Conservation (phyloP, 2,113 vertebrate species). For the Butastur rufipennis region DNA sequence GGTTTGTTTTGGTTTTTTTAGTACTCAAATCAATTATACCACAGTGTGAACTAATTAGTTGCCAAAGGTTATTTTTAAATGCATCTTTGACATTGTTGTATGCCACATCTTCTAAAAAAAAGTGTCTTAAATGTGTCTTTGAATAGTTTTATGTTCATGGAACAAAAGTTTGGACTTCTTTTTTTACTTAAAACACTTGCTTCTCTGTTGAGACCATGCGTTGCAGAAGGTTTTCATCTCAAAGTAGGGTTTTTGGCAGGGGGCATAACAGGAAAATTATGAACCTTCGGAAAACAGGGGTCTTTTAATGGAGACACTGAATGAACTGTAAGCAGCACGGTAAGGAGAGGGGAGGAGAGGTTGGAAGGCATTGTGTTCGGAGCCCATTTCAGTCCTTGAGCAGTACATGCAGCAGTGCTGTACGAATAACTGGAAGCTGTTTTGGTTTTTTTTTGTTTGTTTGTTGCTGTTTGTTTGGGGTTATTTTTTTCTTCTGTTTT, state of each 20-base stretch:
- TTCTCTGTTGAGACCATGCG: background rate
- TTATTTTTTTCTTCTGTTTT: background rate
- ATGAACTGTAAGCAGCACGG: background rate
- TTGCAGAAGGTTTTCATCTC: background rate
- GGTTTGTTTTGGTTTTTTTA: background rate
- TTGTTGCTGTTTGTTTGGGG: background rate
- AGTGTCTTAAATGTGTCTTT: background rate
- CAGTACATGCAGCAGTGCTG: slow-evolving; percentile 42
- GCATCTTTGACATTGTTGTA: background rate
- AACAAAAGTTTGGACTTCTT: background rate
- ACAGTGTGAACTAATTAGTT: background rate
- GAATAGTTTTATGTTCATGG: background rate
- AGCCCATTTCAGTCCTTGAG: background rate
- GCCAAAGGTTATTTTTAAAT: background rate
- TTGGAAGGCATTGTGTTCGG: background rate
- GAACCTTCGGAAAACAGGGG: background rate
- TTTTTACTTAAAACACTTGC: background rate
- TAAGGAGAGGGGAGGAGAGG: background rate
- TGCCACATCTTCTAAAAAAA: background rate
- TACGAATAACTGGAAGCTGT: slow-evolving; percentile 74
- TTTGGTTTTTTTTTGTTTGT: background rate
- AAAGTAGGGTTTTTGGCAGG: background rate
- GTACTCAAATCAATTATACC: background rate
- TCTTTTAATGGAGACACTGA: background rate
- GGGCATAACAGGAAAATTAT: background rate